Base-by-base conservation (phyloP, 2,797 vertebrate genomes). In the Anguilla obscura region DNA sequence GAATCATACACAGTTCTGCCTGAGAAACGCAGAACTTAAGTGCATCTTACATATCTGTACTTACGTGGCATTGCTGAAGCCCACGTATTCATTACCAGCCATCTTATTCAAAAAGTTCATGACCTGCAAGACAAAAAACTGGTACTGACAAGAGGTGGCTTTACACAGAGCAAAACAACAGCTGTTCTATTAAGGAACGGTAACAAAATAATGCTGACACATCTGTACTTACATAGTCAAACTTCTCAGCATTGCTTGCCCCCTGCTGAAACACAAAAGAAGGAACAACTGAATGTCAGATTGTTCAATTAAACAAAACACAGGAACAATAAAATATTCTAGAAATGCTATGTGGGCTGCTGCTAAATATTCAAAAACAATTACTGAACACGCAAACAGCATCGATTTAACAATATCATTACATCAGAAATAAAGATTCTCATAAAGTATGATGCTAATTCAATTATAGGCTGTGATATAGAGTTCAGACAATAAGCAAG, bases 41-140 rank as follows among this genome's bases (percentile, higher is more conserved):
- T 16, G 30, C 36, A 6, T 71, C 69, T 40, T 40, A 79, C 14
- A 33, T 36, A 33, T 45, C 85, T 48, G 45, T 40, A 95, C 98
- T 98, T 93, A 99, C 98, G 98, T 99, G 87, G 98, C 98, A 83
- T 99, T 99, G 95, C 97, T 99, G 96, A 99, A 99, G 90, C 98
- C 97, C 91, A 99, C 98, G 85, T 99, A 99, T 90, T 99, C 98
- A 33, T 99, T 98, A 91, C 98, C 98, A 45, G 97, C 96, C 98
- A 99, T 98, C 89, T 97, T 96, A 95, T 99, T 99, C 92, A 99
- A 95, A 93, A 98, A 99, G 91, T 97, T 97, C 98, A 99, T 98
- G 91, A 99, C 96, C 98, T 99, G 93, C 56, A 90, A 90, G 88
- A 50, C 33, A 91, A 91, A 85, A 76, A 69, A 30, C 24, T 10